Base-by-base conservation (phyloP, 2,113 vertebrate species). In the Dipodomys spectabilis region DNA sequence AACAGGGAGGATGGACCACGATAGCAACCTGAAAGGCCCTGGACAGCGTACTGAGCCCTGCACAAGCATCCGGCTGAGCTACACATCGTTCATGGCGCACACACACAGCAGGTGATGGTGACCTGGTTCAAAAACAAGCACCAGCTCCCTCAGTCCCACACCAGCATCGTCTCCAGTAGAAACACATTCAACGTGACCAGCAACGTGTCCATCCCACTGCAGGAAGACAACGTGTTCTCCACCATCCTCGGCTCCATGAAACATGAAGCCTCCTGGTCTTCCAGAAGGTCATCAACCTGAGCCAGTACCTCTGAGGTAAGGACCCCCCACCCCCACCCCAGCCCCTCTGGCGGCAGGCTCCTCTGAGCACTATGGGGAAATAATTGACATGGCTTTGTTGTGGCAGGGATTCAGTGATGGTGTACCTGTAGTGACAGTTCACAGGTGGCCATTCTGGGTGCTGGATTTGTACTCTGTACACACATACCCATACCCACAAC, bases 251-350 rank as follows among this genome's bases (percentile, higher is more conserved):
- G 96, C 35, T 39, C 11, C 0, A 44, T 90, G 15, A 1, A 85
- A 30, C 49, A 95, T 18, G 68, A 71, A 1, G 75, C 19, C 0
- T 5, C 0, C 2, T 12, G 49, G 6, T 75, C 35, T 88, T 82
- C 80, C 74, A 83, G 74, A 79, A 92, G 68, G 25, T 25, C 19
- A 20, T 92, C 71, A 3, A 0, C 32, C 68, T 96, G 71, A 64
- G 45, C 60, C 82, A 86, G 71, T 90, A 60, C 44, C 95, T 96
- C 49, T 20, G 2, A 0, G 82, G 86, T 95, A 88, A 97, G 95
- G 28, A 16, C 62, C 1, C 62, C 1, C 53, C 15, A 4, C 53
- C 12, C 15, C 53, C 15, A 2, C 53, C 53, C 53, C 53, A 4
- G 4, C 53, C 53, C 53, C 53, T 16, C 15, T 57, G 13, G 30